Evolutionary conservation across 2,113 vertebrate genomes (phyloP).

Genomic region (Etia nguti): DNA sequence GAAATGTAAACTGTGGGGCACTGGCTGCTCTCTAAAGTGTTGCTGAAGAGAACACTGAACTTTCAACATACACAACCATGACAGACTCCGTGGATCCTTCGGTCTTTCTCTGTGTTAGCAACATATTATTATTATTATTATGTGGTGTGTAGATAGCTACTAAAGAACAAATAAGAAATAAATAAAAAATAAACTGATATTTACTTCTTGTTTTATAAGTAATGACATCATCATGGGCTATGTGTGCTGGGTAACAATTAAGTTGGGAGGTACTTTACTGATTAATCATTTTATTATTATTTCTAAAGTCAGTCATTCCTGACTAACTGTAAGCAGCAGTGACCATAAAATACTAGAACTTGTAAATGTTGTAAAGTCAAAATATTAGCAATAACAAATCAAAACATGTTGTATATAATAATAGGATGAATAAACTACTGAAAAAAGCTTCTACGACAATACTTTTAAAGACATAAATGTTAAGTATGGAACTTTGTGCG

Average conservation of each 20-base stretch:
- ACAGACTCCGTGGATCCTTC: neutral
- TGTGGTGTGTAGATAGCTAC: neutral
- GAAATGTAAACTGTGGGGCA: constrained; percentile 39
- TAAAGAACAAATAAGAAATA: neutral
- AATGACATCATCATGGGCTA: neutral
- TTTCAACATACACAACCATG: constrained; percentile 11
- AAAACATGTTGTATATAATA: neutral
- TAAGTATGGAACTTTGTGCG: neutral
- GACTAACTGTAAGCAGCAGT: neutral
- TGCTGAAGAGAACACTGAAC: constrained; percentile 35
- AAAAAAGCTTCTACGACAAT: neutral
- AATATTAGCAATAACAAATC: neutral
- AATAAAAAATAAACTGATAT: neutral
- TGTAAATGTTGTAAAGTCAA: neutral
- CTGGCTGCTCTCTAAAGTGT: neutral
- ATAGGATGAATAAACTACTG: neutral
- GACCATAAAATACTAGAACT: neutral
- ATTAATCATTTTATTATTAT: neutral
- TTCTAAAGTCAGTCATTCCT: neutral
- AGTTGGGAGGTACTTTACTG: neutral
- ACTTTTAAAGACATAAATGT: neutral
- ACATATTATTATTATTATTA: neutral
- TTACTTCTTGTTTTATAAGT: neutral
- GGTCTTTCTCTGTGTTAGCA: neutral
- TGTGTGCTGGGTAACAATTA: neutral